A percentile compares a stretch with the other conserved stretches of the same genome.
These are phyloP conservation scores for Orthosia cruda DNA, from an alignment of 2,888 invertebrate genomes.

Conservation along the genomic window DNA sequence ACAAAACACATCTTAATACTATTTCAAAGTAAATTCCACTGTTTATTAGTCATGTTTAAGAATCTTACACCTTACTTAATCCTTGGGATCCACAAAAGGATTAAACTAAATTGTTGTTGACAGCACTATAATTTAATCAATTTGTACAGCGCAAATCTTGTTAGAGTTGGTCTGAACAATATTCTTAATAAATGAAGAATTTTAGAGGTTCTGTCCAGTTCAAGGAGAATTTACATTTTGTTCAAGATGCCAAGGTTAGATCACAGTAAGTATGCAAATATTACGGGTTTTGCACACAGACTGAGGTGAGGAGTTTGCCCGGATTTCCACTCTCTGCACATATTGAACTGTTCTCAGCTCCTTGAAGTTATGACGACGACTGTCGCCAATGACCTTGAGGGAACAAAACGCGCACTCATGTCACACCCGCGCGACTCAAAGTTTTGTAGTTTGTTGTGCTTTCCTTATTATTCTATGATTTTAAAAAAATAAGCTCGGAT, in stretches of 20 bases:
- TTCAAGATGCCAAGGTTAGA: slow-evolving; percentile 9
- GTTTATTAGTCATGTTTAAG: background rate
- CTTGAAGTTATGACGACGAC: slow-evolving; percentile 25
- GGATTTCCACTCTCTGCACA: slow-evolving; percentile 19
- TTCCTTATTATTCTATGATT: too few relatives aligned
- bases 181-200: slow-evolving; percentile 1
- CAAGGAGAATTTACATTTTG: background rate
- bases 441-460: too few relatives aligned
- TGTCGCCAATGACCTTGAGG: too few relatives aligned
- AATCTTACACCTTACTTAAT: slow-evolving; percentile 7
- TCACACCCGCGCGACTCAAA: too few relatives aligned
- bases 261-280: slow-evolving; percentile 34
- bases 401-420: too few relatives aligned
- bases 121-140: slow-evolving; percentile 14
- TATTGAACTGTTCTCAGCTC: slow-evolving; percentile 22
- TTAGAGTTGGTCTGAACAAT: slow-evolving; percentile 9
- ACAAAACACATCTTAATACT: background rate
- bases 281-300: slow-evolving; percentile 4
- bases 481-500: too few relatives aligned
- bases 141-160: slow-evolving; percentile 4
- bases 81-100: background rate
- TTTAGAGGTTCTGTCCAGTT: background rate
- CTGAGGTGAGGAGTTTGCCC: background rate
- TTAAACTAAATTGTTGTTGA: slow-evolving; percentile 8
- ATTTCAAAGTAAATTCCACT: slow-evolving; percentile 5